Conservation (phyloP, 2,888 invertebrate genomes). For the Abscondita cerata region DNA sequence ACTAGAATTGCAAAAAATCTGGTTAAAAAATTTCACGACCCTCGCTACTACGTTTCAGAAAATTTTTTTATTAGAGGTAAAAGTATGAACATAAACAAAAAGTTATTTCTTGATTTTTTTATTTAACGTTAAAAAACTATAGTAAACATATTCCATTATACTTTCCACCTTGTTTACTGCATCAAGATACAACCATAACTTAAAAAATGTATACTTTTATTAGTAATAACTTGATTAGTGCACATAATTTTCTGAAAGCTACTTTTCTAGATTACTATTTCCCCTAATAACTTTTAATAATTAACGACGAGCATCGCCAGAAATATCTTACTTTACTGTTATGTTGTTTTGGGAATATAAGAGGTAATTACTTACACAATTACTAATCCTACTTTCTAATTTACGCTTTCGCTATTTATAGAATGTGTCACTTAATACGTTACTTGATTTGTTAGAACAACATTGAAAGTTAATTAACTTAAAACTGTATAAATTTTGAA, state of each 20-base stretch:
- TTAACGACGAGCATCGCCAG: background rate
- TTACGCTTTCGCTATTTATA: too few species aligned
- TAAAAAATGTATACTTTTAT: conserved; percentile 21
- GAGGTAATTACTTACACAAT: background rate
- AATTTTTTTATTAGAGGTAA: too few species aligned
- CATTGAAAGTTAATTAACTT: too few species aligned
- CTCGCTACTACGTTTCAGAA: too few species aligned
- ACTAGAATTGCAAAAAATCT: too few species aligned
- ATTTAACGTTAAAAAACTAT: conserved; percentile 6
- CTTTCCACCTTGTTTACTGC: conserved; percentile 9
- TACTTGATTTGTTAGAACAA: too few species aligned
- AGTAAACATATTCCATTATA: conserved; percentile 11
- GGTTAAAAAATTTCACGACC: too few species aligned
- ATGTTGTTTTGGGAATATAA: background rate
- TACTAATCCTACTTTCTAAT: background rate
- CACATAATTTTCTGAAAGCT: background rate
- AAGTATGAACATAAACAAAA: too few species aligned
- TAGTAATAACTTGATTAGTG: conserved; percentile 20
- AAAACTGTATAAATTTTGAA: too few species aligned
- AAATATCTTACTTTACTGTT: conserved; percentile 1
- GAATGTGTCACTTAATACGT: too few species aligned
- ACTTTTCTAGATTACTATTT: conserved; percentile 11
- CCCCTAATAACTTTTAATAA: background rate
- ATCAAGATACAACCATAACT: conserved; percentile 11
- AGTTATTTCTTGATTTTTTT: background rate